Percentiles rank a stretch among this genome's conserved stretches.
phyloP scores from a whole-genome alignment of 2,113 vertebrate genomes.

The Choloepus hoffmanni region DNA sequence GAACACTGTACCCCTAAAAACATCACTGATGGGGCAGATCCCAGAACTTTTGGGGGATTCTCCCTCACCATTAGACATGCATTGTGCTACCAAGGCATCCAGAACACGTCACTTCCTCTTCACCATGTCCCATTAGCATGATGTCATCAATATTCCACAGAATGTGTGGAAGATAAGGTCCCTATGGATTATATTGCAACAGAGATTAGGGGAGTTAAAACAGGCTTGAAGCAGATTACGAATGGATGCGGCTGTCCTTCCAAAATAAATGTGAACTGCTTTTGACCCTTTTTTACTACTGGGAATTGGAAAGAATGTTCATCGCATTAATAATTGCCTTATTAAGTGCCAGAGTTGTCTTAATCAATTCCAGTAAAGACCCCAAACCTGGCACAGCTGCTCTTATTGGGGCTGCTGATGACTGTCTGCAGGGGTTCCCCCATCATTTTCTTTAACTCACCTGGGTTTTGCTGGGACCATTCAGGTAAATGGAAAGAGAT shows the following conservation, averaged over 20 bases:
- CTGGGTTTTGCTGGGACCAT: background rate
- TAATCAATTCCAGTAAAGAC: background rate
- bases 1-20: background rate
- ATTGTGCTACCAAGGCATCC: background rate
- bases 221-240: background rate
- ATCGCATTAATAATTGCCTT: background rate
- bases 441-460: background rate
- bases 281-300: background rate
- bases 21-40: background rate
- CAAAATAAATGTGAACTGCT: background rate
- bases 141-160: background rate
- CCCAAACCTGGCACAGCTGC: background rate
- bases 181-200: background rate
- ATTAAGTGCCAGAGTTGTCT: background rate
- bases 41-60: background rate
- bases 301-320: background rate
- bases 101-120: background rate
- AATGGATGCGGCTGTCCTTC: background rate
- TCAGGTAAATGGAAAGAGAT: background rate
- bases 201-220: background rate
- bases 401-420: background rate
- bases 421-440: background rate
- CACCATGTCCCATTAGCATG: background rate
- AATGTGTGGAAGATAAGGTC: background rate
- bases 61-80: background rate